Evolutionary conservation across 2,113 vertebrate species (phyloP).

Genomic region (Menidia beryllina): DNA sequence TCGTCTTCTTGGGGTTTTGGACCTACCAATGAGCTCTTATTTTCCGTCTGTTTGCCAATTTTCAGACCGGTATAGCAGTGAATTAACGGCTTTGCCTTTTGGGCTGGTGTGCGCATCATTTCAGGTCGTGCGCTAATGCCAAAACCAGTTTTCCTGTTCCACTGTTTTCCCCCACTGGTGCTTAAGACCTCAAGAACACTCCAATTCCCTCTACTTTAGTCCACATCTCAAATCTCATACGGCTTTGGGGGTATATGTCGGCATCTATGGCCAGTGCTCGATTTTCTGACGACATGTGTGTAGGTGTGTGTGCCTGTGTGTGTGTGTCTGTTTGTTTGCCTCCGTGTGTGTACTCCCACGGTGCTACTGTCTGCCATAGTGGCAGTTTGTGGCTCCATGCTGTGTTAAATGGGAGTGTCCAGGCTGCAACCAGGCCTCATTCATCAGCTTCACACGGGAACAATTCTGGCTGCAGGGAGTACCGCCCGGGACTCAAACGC

Average conservation of each 20-base stretch:
- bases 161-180: no score
- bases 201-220: background rate
- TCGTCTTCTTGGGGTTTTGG: background rate
- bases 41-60: no score
- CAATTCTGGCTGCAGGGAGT: slow-evolving; percentile 50
- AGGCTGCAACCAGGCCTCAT: slow-evolving; percentile 61
- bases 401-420: slow-evolving; percentile 79
- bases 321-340: slow-evolving; percentile 30
- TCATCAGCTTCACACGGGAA: slow-evolving; percentile 71
- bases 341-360: slow-evolving; percentile 44
- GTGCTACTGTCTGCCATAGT: slow-evolving; percentile 50
- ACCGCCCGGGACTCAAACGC: slow-evolving; percentile 34
- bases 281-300: no score
- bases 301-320: slow-evolving; percentile 15
- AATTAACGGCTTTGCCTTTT: background rate
- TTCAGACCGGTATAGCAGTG: background rate
- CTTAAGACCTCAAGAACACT: background rate
- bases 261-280: slow-evolving; percentile 8
- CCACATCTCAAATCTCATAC: background rate
- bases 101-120: background rate
- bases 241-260: background rate
- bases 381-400: slow-evolving; percentile 56
- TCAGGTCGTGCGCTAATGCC: background rate
- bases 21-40: background rate
- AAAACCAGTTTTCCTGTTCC: background rate